phyloP scores from a whole-genome alignment of 2,113 vertebrate species.

The Martes martes region DNA sequence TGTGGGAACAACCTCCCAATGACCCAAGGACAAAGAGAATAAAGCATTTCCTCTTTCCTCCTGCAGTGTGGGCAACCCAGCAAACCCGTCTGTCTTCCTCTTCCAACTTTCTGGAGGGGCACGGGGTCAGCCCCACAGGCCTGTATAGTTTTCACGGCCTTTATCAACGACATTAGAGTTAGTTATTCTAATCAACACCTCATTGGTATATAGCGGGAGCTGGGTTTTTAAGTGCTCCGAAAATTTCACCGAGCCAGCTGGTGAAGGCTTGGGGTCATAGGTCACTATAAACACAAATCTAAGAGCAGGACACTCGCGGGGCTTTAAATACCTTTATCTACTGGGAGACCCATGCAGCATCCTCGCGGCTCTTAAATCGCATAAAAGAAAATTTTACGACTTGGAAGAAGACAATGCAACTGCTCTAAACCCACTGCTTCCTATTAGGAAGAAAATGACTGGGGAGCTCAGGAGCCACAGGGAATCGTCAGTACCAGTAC shows the following conservation, averaged over 20 bases:
- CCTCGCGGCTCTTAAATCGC: constrained; percentile 29
- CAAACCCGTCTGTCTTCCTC: neutral
- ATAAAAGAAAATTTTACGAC: constrained; percentile 19
- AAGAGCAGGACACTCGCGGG: neutral
- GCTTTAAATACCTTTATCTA: neutral
- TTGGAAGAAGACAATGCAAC: constrained; percentile 23
- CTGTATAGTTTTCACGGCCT: neutral
- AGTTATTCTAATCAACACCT: neutral
- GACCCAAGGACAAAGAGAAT: neutral
- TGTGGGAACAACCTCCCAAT: neutral
- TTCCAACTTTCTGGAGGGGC: neutral
- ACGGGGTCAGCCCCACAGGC: neutral
- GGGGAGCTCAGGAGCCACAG: neutral
- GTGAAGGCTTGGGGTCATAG: constrained; percentile 5
- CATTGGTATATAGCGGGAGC: neutral
- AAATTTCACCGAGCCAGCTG: neutral
- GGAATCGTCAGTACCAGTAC: neutral
- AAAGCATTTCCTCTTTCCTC: neutral
- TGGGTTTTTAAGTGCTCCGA: neutral
- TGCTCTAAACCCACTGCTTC: constrained; percentile 43
- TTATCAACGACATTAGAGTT: neutral
- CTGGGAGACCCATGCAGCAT: neutral
- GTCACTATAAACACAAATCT: neutral
- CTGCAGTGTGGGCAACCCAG: neutral
- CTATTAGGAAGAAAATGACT: neutral